Evolutionary conservation across 2,888 invertebrate species (phyloP), one percentile per base, ranked within the genome.

Genomic region (Morpho deidamia): DNA sequence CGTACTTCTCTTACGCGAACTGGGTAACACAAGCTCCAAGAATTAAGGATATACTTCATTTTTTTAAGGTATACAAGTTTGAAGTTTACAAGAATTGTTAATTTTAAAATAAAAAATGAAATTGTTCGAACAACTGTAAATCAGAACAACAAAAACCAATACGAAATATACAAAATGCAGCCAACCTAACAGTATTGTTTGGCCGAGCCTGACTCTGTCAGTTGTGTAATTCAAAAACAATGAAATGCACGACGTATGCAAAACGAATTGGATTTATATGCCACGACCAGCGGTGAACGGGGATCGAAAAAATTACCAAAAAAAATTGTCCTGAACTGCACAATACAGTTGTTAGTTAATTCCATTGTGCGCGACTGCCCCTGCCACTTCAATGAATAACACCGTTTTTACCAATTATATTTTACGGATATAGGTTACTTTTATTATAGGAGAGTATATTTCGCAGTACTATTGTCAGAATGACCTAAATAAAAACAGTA

Each of bases 211-310:
- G 47, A 11, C 33, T 47, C 40, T 39, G 48, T 40, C 48, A 48
- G 48, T 10, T 40, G 34, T 48, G 48, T 32, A 48, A 48, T 48
- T 33, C 33, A 40, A 48, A 41, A 48, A 48, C 48, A 48, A 48
- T 48, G 48, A 41, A 34, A 33, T 34, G n/a, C 11, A 8, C 40
- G 11, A 8, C 11, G 40, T 34, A 48, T 48, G 48, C 48, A 41
- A 48, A 48, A 48, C 48, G 40, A 48, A 41, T 48, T 40, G 34
- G 34, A 40, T 48, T 48, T 41, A 48, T 48, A 32, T 32, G 12
- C 11, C 39, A 10, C 40, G 40, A 40, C 40, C 33, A 33, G 40
- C 48, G 40, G 33, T 41, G 41, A 41, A 33, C 11, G 33, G 32
- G 32, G 11, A 39, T 33, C 32, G n/a, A 9, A 47, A 34, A 48